Percentiles rank a stretch among this genome's conserved stretches.
Evolutionary conservation across 2,113 vertebrate genomes (phyloP).

Genomic region (Pitta sordida): DNA sequence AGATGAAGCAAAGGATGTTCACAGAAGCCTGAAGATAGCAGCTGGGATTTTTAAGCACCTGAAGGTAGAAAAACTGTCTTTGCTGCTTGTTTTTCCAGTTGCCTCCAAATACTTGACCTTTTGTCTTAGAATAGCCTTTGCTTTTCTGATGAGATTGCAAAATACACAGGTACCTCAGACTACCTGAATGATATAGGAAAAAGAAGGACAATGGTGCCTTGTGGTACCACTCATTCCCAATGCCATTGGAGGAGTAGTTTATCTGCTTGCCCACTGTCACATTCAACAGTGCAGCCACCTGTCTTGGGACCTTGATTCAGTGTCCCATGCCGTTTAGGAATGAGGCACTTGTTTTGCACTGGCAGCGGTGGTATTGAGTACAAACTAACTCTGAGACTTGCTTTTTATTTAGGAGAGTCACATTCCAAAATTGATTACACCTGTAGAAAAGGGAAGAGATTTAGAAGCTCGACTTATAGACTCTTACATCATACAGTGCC

Average conservation of each 20-base stretch:
- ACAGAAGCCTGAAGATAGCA: slow-evolving; percentile 91
- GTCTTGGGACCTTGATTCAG: neutral
- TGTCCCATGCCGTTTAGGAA: neutral
- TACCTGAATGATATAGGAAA: neutral
- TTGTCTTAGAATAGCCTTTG: neutral
- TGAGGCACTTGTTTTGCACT: neutral
- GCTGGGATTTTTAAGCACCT: slow-evolving; percentile 95
- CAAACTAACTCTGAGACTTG: neutral
- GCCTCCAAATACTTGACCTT: neutral
- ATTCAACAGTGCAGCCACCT: neutral
- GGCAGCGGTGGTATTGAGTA: neutral
- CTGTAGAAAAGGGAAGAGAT: slow-evolving; percentile 92
- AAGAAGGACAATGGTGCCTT: neutral
- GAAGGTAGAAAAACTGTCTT: slow-evolving; percentile 77
- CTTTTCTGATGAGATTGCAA: neutral
- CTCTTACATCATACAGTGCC: slow-evolving; percentile 91
- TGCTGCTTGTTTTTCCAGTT: neutral
- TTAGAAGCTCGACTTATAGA: slow-evolving; percentile 89
- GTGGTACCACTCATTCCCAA: neutral
- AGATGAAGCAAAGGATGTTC: slow-evolving; percentile 95
- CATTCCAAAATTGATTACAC: slow-evolving; percentile 89
- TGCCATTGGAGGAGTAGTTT: neutral
- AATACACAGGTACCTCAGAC: neutral
- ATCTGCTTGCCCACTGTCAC: neutral
- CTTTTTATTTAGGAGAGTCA: slow-evolving; percentile 81